Conservation (phyloP, 2,797 vertebrate species). For the Danio tinwini region DNA sequence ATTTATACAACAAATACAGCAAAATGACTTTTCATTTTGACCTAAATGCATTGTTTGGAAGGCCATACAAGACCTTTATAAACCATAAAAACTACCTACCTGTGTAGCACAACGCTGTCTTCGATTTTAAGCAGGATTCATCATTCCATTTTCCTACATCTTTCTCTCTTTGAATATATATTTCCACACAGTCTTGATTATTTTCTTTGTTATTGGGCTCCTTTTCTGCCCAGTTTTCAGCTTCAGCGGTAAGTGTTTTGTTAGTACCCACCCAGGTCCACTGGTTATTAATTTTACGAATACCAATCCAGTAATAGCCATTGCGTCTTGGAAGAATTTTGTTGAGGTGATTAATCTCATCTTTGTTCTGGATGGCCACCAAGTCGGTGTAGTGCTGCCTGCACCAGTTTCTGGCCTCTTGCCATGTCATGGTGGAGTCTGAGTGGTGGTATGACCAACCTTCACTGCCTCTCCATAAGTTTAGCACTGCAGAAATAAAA, state of each 20-base stretch:
- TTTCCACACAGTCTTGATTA: slow-evolving; percentile 83
- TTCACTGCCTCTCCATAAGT: slow-evolving; percentile 65
- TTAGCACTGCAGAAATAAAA: slow-evolving; percentile 67
- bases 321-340: slow-evolving; percentile 51
- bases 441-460: slow-evolving; percentile 80
- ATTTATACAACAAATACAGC: neutral
- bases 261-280: slow-evolving; percentile 87
- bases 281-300: slow-evolving; percentile 74
- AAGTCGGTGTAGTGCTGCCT: slow-evolving; percentile 73
- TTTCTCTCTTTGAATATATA: slow-evolving; percentile 70
- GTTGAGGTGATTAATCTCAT: slow-evolving; percentile 77
- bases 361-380: slow-evolving; percentile 84
- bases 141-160: slow-evolving; percentile 82
- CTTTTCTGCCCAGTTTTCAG: slow-evolving; percentile 75
- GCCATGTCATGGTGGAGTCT: slow-evolving; percentile 71
- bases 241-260: slow-evolving; percentile 73
- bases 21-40: neutral
- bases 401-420: slow-evolving; percentile 71
- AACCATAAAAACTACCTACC: slow-evolving; percentile 65
- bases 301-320: slow-evolving; percentile 84
- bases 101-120: slow-evolving; percentile 80
- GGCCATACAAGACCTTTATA: neutral
- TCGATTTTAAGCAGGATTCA: slow-evolving; percentile 68
- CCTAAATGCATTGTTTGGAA: neutral
- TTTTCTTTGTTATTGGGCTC: slow-evolving; percentile 77